Conservation (phyloP, 2,797 vertebrate species). For the Cryptoblepharus egeriae region DNA sequence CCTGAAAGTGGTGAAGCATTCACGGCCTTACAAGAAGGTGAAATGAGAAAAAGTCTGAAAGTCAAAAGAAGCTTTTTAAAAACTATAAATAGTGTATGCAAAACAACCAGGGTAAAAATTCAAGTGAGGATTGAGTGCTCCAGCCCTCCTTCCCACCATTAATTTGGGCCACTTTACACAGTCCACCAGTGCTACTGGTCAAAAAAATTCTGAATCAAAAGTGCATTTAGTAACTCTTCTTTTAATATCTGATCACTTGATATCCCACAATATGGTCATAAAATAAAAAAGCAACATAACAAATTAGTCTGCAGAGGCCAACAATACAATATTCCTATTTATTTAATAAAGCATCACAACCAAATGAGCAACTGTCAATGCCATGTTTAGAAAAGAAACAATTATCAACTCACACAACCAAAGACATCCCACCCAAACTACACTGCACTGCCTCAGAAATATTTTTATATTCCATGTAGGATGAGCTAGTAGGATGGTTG, state of each 20-base stretch:
- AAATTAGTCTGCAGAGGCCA: neutral
- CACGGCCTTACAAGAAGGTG: neutral
- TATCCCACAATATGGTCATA: neutral
- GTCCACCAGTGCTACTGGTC: too few relatives aligned
- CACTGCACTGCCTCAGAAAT: neutral
- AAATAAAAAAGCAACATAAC: neutral
- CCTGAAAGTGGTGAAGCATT: neutral
- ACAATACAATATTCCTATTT: neutral
- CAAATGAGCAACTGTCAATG: neutral
- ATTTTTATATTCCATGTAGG: neutral
- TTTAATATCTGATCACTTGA: neutral
- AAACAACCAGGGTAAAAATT: too few relatives aligned
- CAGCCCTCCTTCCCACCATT: too few relatives aligned
- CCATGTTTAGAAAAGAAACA: neutral
- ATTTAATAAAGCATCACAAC: neutral
- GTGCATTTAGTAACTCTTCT: too few relatives aligned
- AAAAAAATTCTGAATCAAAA: too few relatives aligned
- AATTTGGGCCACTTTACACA: too few relatives aligned
- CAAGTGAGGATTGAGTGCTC: too few relatives aligned
- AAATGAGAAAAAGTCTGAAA: neutral
- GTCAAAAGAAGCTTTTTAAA: too few relatives aligned
- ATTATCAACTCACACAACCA: neutral
- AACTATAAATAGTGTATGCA: too few relatives aligned
- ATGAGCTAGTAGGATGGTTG: neutral
- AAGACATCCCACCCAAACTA: neutral